Evolutionary conservation across 2,888 invertebrate genomes (phyloP).

Genomic region (Arrhopalites spinosus): DNA sequence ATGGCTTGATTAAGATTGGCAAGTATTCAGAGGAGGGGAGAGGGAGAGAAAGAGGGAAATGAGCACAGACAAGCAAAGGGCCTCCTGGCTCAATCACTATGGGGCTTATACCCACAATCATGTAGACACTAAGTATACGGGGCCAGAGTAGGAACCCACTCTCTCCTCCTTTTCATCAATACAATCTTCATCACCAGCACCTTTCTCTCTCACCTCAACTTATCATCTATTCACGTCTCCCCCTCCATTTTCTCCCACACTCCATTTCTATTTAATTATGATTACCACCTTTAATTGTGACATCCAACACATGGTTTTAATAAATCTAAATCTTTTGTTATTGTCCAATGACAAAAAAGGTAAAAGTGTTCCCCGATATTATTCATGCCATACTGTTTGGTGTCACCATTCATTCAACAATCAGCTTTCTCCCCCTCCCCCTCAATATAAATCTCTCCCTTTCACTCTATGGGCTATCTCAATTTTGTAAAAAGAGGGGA

Average conservation of each 20-base stretch:
- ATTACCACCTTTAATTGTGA: background rate
- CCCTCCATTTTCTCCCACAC: background rate
- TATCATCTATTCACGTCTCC: background rate
- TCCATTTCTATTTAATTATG: background rate
- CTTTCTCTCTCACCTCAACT: background rate
- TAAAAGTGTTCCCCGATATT: background rate
- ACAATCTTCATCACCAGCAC: background rate
- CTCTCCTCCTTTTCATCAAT: background rate
- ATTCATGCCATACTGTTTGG: background rate
- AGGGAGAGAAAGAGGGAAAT: background rate
- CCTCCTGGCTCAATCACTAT: background rate
- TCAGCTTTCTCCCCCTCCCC: background rate
- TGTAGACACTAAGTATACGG: too few relatives aligned
- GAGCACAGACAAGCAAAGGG: background rate
- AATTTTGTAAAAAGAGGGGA: too few relatives aligned
- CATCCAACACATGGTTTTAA: background rate
- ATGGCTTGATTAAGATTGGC: conserved; percentile 20
- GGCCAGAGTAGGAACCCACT: too few relatives aligned
- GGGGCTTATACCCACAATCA: too few relatives aligned
- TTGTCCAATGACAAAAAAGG: too few relatives aligned
- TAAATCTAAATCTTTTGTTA: too few relatives aligned
- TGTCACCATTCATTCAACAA: background rate
- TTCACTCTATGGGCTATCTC: too few relatives aligned
- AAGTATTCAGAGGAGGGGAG: background rate
- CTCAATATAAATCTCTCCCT: too few relatives aligned